Conservation (phyloP, 2,113 vertebrate species). For the Myotis davidii region DNA sequence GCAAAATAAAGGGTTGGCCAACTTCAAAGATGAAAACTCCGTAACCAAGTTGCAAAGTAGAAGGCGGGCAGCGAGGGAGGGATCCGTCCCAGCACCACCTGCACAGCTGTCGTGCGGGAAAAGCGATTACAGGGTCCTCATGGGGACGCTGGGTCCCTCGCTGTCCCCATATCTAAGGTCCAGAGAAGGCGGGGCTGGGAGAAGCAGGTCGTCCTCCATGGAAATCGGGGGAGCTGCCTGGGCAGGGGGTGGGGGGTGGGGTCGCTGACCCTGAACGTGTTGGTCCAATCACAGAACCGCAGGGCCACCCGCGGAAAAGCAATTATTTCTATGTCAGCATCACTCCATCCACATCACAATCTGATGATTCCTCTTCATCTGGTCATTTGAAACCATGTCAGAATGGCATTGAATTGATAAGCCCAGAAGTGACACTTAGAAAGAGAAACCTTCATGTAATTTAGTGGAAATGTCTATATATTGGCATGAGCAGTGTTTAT, state of each 20-base stretch:
- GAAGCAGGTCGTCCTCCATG: neutral
- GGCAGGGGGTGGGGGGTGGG: too few species aligned
- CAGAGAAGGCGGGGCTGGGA: neutral
- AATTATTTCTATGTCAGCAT: conserved; percentile 45
- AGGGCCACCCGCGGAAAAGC: conserved; percentile 24
- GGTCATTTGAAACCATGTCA: conserved; percentile 47
- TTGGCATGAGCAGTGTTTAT: conserved; percentile 3
- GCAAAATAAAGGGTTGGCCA: neutral
- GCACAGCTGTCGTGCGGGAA: neutral
- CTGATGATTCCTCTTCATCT: conserved; percentile 20
- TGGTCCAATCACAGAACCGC: neutral
- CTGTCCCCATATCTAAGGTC: neutral
- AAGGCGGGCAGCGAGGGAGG: fast-evolving
- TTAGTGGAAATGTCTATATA: conserved; percentile 22
- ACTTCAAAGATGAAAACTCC: neutral
- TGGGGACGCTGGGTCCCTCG: neutral
- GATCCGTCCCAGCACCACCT: neutral
- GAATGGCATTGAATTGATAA: conserved; percentile 48
- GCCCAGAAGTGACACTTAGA: conserved; percentile 47
- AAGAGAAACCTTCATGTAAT: conserved; percentile 1
- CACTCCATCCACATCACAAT: conserved; percentile 25
- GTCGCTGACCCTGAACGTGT: conserved; percentile 22
- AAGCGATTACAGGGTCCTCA: neutral
- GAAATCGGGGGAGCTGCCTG: neutral
- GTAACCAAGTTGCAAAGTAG: neutral